A percentile compares a stretch with the other conserved stretches of the same genome.
phyloP scores from a whole-genome alignment of 2,888 invertebrate species.

The Zaprionus bogoriensis region DNA sequence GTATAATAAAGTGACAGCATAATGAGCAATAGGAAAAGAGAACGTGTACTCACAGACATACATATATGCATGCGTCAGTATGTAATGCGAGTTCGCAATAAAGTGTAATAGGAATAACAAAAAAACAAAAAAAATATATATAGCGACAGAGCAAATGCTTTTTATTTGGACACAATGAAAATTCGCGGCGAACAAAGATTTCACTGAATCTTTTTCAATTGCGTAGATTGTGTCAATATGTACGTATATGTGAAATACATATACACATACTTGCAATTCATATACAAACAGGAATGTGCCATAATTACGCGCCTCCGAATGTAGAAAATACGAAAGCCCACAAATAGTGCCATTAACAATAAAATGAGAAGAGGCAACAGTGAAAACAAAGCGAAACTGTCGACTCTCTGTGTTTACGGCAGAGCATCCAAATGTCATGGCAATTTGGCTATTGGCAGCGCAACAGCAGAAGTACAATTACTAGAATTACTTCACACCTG shows the following conservation, averaged over 20 bases:
- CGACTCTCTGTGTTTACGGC: background rate
- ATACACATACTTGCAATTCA: slow-evolving; percentile 16
- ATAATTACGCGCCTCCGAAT: slow-evolving; percentile 54
- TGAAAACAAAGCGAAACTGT: background rate
- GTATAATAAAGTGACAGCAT: slow-evolving; percentile 10
- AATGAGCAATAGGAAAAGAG: slow-evolving; percentile 14
- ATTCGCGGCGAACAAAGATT: slow-evolving; percentile 53
- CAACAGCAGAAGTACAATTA: slow-evolving; percentile 4
- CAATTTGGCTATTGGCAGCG: slow-evolving; percentile 26
- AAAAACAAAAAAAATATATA: no score
- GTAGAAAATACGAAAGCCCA: slow-evolving; percentile 37
- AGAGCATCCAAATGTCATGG: slow-evolving; percentile 17
- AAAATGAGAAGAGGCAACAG: background rate
- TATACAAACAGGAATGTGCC: slow-evolving; percentile 49
- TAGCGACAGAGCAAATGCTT: slow-evolving; percentile 36
- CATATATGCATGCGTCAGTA: slow-evolving; percentile 35
- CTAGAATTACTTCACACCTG: slow-evolving; percentile 11
- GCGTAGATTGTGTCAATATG: slow-evolving; percentile 52
- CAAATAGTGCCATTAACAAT: slow-evolving; percentile 51
- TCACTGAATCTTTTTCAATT: slow-evolving; percentile 46
- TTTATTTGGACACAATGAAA: slow-evolving; percentile 44
- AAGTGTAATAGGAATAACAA: slow-evolving; percentile 43
- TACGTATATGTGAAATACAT: slow-evolving; percentile 21
- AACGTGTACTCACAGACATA: slow-evolving; percentile 30
- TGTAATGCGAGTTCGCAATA: slow-evolving; percentile 32